These are phyloP conservation scores for Listronotus bonariensis DNA, from an alignment of 1,140 invertebrate genomes.

Conservation along the genomic window DNA sequence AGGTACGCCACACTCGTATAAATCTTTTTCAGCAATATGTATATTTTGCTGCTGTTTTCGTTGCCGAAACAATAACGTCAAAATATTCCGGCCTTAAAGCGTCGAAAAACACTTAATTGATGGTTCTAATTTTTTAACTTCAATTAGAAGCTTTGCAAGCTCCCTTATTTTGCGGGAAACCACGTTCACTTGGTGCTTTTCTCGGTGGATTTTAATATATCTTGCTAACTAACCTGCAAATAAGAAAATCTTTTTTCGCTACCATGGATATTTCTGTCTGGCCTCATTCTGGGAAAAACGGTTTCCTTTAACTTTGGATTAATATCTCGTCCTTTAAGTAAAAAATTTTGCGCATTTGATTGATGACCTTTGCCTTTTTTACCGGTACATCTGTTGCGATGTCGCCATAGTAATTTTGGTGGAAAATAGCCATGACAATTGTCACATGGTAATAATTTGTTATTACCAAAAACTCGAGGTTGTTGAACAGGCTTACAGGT, in stretches of 20 bases:
- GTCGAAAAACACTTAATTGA: conserved; percentile 36
- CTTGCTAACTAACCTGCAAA: conserved; percentile 46
- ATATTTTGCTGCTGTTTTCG: conserved; percentile 35
- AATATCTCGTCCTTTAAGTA: conserved; percentile 14
- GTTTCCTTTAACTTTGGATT: conserved; percentile 19
- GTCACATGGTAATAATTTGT: conserved; percentile 11
- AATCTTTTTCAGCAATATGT: conserved; percentile 27
- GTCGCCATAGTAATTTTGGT: conserved; percentile 19
- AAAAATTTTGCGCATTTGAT: conserved; percentile 16
- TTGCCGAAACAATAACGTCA: conserved; percentile 31
- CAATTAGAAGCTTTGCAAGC: conserved; percentile 43
- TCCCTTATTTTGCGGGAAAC: conserved; percentile 48
- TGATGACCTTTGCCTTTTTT: neutral
- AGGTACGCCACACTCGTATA: too few species aligned
- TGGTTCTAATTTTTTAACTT: conserved; percentile 44
- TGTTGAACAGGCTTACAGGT: conserved; percentile 17
- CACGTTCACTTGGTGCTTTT: conserved; percentile 46
- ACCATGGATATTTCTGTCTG: conserved; percentile 36
- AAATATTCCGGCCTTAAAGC: conserved; percentile 43
- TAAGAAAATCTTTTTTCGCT: conserved; percentile 44
- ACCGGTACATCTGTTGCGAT: conserved; percentile 16
- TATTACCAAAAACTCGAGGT: neutral
- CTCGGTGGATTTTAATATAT: conserved; percentile 48
- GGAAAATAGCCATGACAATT: conserved; percentile 21
- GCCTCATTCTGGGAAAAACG: conserved; percentile 38